Conservation (phyloP, 2,797 vertebrate species). For the Ctenochaetus hawaiiensis region DNA sequence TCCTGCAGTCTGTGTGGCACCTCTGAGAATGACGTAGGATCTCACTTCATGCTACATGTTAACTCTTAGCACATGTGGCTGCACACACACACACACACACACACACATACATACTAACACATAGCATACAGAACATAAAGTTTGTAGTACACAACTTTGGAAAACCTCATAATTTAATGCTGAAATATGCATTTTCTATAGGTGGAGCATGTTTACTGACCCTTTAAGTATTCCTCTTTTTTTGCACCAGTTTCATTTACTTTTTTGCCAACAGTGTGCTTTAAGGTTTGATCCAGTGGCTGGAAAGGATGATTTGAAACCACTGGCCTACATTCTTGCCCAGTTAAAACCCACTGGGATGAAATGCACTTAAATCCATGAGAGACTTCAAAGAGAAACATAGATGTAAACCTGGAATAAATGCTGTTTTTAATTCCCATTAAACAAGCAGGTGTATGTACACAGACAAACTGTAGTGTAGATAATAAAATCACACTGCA, state of each 20-base stretch:
- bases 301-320: slow-evolving; percentile 6
- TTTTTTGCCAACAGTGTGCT: slow-evolving; percentile 1
- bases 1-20: slow-evolving; percentile 96
- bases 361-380: slow-evolving; percentile 2
- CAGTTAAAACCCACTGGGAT: slow-evolving; percentile 12
- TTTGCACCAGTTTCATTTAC: not conserved
- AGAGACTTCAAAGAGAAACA: not conserved
- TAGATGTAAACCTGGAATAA: not conserved
- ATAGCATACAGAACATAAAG: not conserved
- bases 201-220: not conserved
- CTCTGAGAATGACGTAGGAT: slow-evolving; percentile 94
- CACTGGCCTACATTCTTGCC: slow-evolving; percentile 18
- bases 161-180: not conserved
- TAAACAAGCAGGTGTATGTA: not conserved
- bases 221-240: not conserved
- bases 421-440: not conserved
- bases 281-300: not conserved
- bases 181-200: not conserved
- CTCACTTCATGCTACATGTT: slow-evolving; percentile 53
- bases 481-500: slow-evolving; percentile 8
- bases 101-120: slow-evolving; percentile 29
- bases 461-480: not conserved
- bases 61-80: slow-evolving; percentile 57
- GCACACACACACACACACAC: slow-evolving; percentile 50
- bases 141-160: not conserved